Percentiles rank a stretch among this genome's conserved stretches.
These are phyloP conservation scores for Gari tellinella DNA, from an alignment of 2,888 invertebrate genomes.

Conservation along the genomic window DNA sequence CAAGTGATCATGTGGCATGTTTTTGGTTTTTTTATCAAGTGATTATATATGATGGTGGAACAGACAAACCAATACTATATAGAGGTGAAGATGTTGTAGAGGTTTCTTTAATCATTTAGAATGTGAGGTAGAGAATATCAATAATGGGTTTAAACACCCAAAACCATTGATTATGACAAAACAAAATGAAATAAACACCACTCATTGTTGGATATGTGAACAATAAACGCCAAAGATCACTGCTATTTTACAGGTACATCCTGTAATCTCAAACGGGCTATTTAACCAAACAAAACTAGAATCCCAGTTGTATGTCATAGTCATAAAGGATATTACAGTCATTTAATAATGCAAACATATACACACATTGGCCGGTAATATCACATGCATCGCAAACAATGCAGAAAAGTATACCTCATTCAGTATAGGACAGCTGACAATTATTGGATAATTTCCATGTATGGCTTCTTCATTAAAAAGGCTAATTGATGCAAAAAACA, in stretches of 20 bases:
- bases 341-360: slow-evolving; percentile 32
- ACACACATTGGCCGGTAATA: too few species aligned
- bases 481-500: slow-evolving; percentile 22
- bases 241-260: slow-evolving; percentile 33
- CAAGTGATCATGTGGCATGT: too few species aligned
- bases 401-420: slow-evolving; percentile 29
- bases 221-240: slow-evolving; percentile 29
- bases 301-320: slow-evolving; percentile 38
- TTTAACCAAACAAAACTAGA: slow-evolving; percentile 24
- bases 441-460: slow-evolving; percentile 34
- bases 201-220: too few species aligned
- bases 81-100: too few species aligned
- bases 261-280: slow-evolving; percentile 14
- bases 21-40: too few species aligned
- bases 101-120: too few species aligned
- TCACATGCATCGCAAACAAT: too few species aligned
- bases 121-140: too few species aligned
- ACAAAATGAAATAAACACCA: slow-evolving; percentile 11
- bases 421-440: slow-evolving; percentile 26
- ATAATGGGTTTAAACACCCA: too few species aligned
- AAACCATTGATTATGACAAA: slow-evolving; percentile 35
- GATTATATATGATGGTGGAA: too few species aligned
- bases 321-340: slow-evolving; percentile 29
- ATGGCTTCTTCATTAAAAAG: slow-evolving; percentile 21
- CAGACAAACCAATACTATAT: too few species aligned